phyloP scores from a whole-genome alignment of 2,113 vertebrate genomes.

The Paralichthys olivaceus region DNA sequence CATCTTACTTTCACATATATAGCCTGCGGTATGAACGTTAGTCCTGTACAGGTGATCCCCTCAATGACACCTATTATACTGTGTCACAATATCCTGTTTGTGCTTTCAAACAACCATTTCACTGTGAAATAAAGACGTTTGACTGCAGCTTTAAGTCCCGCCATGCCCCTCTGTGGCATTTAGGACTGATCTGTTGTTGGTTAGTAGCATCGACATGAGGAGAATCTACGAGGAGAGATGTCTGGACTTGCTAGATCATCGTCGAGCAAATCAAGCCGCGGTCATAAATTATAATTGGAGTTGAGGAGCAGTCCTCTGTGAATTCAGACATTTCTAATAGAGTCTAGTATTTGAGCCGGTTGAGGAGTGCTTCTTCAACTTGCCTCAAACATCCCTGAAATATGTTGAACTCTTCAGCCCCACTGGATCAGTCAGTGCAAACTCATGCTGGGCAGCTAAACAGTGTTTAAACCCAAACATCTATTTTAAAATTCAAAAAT shows the following conservation, averaged over 20 bases:
- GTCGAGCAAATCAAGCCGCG: slow-evolving; percentile 6
- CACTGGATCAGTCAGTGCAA: too few species aligned
- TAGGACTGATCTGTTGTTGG: slow-evolving; percentile 4
- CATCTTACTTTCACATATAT: slow-evolving; percentile 15
- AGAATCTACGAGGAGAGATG: slow-evolving; percentile 11
- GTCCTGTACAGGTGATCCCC: neutral
- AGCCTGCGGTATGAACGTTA: slow-evolving; percentile 16
- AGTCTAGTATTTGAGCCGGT: neutral
- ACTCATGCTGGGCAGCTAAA: neutral
- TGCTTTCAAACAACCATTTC: slow-evolving; percentile 13
- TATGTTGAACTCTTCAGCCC: neutral
- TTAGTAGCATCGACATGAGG: slow-evolving; percentile 4
- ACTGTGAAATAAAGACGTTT: slow-evolving; percentile 35
- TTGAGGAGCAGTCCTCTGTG: slow-evolving; percentile 13
- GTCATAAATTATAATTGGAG: slow-evolving; percentile 38
- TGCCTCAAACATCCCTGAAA: too few species aligned
- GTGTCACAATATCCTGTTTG: slow-evolving; percentile 22
- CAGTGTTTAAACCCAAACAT: too few species aligned
- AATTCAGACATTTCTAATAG: neutral
- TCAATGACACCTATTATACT: neutral
- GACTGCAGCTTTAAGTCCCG: slow-evolving; percentile 15
- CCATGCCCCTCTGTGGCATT: slow-evolving; percentile 12
- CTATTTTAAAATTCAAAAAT: too few species aligned
- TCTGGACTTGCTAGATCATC: slow-evolving; percentile 47
- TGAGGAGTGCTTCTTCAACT: neutral